These are phyloP conservation scores for Psococerastis gibbosa DNA, from an alignment of 2,888 invertebrate species.

Conservation along the genomic window DNA sequence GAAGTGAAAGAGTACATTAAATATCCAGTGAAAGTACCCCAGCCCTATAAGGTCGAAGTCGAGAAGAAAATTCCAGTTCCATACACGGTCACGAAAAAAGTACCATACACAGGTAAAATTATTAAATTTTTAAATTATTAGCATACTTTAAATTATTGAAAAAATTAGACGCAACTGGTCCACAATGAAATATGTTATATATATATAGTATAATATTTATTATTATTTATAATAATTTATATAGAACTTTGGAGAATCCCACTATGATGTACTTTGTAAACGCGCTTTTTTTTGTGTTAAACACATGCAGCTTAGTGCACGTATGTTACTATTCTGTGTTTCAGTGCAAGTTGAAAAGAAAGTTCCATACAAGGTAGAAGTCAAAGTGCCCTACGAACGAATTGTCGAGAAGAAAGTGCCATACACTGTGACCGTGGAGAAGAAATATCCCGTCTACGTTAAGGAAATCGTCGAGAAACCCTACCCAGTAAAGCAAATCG, in stretches of 20 bases:
- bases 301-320: no score
- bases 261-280: no score
- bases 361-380: background rate
- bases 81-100: background rate
- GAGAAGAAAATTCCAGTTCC: conserved; percentile 8
- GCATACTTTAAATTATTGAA: no score
- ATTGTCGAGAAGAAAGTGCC: conserved; percentile 8
- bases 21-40: conserved; percentile 1
- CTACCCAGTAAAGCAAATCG: background rate
- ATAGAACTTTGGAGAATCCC: no score
- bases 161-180: no score
- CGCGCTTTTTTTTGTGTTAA: no score
- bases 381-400: background rate
- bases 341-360: background rate
- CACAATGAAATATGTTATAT: no score
- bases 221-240: no score
- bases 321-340: no score
- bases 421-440: background rate
- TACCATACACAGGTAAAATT: background rate
- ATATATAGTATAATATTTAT: no score
- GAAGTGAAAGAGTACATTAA: conserved; percentile 3
- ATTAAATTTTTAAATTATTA: no score
- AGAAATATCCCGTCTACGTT: background rate
- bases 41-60: background rate
- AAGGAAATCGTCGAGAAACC: background rate